Base-by-base conservation (phyloP, 1,140 invertebrate genomes). In the Drosophila grimshawi region DNA sequence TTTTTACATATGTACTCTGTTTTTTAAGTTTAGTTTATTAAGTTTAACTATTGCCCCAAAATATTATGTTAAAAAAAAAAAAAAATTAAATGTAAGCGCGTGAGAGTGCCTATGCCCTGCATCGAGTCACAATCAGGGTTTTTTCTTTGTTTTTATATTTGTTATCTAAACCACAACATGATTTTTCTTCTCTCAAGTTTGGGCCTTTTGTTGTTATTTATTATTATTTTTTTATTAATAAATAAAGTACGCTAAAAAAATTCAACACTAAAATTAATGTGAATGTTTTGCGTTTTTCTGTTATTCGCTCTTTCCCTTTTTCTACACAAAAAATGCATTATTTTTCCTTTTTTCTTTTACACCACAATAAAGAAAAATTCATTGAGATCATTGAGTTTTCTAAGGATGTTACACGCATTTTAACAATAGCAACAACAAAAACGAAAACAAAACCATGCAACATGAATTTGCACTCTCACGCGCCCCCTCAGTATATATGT, bases 311-410 rank as follows among this genome's bases (percentile, higher is more conserved):
- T 43, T 61, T 39, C 52, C 43, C 43, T 37, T 55, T 72, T 62
- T 49, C 65, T 35, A 32, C 43, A 81, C 69, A 69, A 78, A 62
- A 80, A 80, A 81, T 81, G 79, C 79, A 81, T 74, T 53, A 67
- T 60, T 77, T 81, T 57, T 52, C 64, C 67, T 41, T 71, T 49
- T 65, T 65, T 69, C 59, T 63, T 43, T 86, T 61, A 76, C 65
- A 74, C 49, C 80, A 73, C 75, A 81, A 78, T 86, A 68, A 86
- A 86, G 81, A 86, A 86, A 86, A 86, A 80, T 86, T 86, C 81
- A 83, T 88, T 88, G 83, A 88, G 83, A 88, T 88, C 83, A 88
- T 88, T 88, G 66, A 88, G 83, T 88, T 88, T 77, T 74, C 83
- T 77, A 88, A 86, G 69, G 71, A 86, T 86, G 81, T 81, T 80